phyloP scores from a whole-genome alignment of 2,113 vertebrate species.

The Paratilapia polleni region DNA sequence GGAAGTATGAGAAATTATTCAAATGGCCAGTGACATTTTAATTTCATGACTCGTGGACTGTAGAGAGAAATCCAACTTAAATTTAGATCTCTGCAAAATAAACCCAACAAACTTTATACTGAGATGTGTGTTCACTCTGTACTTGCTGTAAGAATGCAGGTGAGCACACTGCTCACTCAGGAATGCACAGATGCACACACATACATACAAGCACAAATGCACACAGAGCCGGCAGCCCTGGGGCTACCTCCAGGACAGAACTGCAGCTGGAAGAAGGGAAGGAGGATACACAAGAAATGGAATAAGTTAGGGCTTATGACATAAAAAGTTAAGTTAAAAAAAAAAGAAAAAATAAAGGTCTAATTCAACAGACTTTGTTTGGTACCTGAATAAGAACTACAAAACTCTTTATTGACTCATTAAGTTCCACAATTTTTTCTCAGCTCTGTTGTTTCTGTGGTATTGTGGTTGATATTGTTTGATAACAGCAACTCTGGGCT shows the following conservation, averaged over 20 bases:
- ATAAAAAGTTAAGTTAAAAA: not conserved
- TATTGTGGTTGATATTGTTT: not conserved
- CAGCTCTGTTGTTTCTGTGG: not conserved
- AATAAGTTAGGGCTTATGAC: constrained; percentile 21
- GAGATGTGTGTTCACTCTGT: not conserved
- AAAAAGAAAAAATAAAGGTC: not conserved
- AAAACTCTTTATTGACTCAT: not conserved
- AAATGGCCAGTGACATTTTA: not conserved
- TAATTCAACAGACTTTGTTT: not conserved
- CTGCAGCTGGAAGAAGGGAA: constrained; percentile 46
- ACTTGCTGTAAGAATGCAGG: constrained; percentile 24
- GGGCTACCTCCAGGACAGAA: constrained; percentile 70
- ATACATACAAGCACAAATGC: constrained; percentile 16
- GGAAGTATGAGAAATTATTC: not conserved
- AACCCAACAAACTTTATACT: constrained; percentile 16
- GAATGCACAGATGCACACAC: constrained; percentile 21
- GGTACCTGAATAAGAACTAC: not conserved
- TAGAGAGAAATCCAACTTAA: not conserved
- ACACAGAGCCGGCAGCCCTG: constrained; percentile 62
- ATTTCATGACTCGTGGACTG: constrained; percentile 4
- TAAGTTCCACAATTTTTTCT: not conserved
- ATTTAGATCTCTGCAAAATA: not conserved
- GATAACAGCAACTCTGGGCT: not conserved
- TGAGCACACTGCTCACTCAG: constrained; percentile 17
- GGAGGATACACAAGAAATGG: constrained; percentile 15